Percentiles rank a stretch among this genome's conserved stretches.
These are phyloP conservation scores for Linepithema humile DNA, from an alignment of 1,140 invertebrate genomes.

Conservation along the genomic window DNA sequence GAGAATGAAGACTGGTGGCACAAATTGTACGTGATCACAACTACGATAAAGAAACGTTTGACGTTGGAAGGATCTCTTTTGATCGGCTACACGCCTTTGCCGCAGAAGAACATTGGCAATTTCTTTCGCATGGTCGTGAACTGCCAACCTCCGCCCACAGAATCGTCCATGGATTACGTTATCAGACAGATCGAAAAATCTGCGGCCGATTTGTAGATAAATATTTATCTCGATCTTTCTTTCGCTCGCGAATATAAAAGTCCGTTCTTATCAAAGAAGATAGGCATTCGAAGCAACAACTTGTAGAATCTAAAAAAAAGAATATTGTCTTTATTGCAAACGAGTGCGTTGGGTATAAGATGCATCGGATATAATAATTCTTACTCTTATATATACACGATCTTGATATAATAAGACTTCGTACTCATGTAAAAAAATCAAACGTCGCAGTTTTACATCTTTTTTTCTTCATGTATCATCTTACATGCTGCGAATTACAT, in stretches of 20 bases:
- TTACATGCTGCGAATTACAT: neutral
- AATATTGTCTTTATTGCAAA: conserved; percentile 53
- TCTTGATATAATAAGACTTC: conserved; percentile 14
- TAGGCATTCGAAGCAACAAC: neutral
- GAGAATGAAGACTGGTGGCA: conserved; percentile 89
- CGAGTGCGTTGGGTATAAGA: conserved; percentile 1
- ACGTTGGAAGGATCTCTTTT: conserved; percentile 91
- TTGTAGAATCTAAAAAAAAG: conserved; percentile 25
- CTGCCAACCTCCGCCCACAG: conserved; percentile 89
- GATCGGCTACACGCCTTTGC: conserved; percentile 93
- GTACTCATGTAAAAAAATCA: neutral
- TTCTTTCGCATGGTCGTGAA: conserved; percentile 95
- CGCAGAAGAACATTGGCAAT: conserved; percentile 88
- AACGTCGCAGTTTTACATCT: neutral
- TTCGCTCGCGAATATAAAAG: neutral
- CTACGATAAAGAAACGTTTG: conserved; percentile 93
- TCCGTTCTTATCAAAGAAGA: neutral
- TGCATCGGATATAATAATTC: conserved; percentile 32
- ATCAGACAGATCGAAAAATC: conserved; percentile 86
- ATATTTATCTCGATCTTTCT: neutral
- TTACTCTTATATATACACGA: conserved; percentile 13
- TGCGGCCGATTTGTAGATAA: conserved; percentile 82
- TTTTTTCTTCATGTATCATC: neutral
- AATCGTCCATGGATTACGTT: conserved; percentile 87
- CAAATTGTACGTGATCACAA: conserved; percentile 89